Evolutionary conservation across 2,888 invertebrate genomes (phyloP), one percentile per base, ranked within the genome.

Genomic region (Lasius platythorax): DNA sequence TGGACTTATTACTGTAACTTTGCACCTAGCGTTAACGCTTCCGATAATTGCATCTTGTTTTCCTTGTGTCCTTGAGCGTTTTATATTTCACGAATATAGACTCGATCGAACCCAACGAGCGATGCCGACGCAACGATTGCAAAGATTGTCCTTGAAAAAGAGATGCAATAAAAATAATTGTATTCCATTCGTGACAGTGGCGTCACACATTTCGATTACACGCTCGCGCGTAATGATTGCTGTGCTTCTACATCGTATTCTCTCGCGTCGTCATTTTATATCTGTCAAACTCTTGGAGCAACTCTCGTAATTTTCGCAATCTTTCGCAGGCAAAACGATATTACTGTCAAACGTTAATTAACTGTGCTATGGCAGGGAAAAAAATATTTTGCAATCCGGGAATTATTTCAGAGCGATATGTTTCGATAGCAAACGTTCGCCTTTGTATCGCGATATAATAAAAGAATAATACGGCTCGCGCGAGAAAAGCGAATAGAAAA

Each of bases 121-220:
- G 78, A 46, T 82, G 72, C 18, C 76, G 78, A 56, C 81, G 43
- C 66, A 79, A 37, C 81, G 85, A 88, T 37, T 37, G 8, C 66
- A 79, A 46, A 73, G 83, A 88, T 87, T 87, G 87, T 88, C 88
- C 87, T 90, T 85, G 90, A 70, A 87, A 90, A 90, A 88, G 88
- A 87, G 88, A 87, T 87, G 88, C 74, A 88, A 90, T 90, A 90
- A 90, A 88, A 87, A 90, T 90, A 90, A 90, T 90, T 87, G 82
- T 87, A 82, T 85, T 85, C 86, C 84, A 83, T 76, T 84, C 64
- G 82, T 18, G 75, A 50, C 75, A 74, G 84, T 90, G 89, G 87
- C 89, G 89, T 87, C 89, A 89, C 8, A 50, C 18, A 83, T 79
- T 83, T 81, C 89, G 85, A 89, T 89, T 87, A 88, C 89, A 82